Evolutionary conservation across 2,797 vertebrate genomes (phyloP).

Genomic region (Semaprochilodus insignis): DNA sequence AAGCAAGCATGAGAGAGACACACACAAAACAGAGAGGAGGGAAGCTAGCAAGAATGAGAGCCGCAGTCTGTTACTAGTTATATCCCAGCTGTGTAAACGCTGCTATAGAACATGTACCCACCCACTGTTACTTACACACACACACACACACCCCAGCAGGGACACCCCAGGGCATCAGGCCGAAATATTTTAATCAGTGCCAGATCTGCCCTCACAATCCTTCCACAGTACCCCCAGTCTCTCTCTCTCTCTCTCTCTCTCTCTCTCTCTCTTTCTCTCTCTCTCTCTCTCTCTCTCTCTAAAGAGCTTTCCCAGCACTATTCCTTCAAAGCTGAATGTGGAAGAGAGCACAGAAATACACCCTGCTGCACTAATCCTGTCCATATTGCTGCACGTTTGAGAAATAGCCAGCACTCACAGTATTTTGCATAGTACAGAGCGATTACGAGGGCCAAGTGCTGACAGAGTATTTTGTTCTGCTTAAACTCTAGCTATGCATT

Average conservation of each 20-base stretch:
- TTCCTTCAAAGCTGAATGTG: constrained; percentile 7
- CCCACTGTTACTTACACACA: constrained; percentile 31
- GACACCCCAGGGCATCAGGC: constrained; percentile 31
- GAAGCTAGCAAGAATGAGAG: constrained; percentile 10
- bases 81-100: constrained; percentile 62
- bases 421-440: not conserved
- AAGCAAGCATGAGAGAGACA: not conserved
- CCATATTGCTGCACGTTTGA: constrained; percentile 15
- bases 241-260: constrained; percentile 28
- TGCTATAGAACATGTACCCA: constrained; percentile 40
- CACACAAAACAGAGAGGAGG: not conserved
- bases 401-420: constrained; percentile 1
- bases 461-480: constrained; percentile 9
- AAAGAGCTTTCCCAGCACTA: not conserved
- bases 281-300: constrained; percentile 23
- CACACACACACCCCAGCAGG: constrained; percentile 33
- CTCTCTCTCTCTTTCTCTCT: constrained; percentile 20
- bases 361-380: not conserved
- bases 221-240: not conserved
- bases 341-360: not conserved
- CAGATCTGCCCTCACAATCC: constrained; percentile 59
- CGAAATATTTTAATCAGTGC: constrained; percentile 72
- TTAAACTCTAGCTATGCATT: not conserved
- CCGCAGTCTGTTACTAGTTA: constrained; percentile 47
- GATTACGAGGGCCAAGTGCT: constrained; percentile 9